Evolutionary conservation across 2,113 vertebrate genomes (phyloP), one percentile per base, ranked within the genome.

Genomic region (Sander lucioperca): DNA sequence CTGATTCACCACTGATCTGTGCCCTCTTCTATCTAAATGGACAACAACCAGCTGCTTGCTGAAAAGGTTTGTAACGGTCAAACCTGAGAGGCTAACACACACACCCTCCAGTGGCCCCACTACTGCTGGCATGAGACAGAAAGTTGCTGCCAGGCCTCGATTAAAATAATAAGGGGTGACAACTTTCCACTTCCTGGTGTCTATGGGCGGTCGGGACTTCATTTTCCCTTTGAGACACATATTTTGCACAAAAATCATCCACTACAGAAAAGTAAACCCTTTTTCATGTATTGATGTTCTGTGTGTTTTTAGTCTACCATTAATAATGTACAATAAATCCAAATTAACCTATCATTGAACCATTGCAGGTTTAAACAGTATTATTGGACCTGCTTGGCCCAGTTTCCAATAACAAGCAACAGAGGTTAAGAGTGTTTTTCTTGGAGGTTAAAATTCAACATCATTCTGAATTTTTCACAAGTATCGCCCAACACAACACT

Each of bases 121-220:
- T 15, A 13, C 56, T 39, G 30, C 25, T 25, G 63, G 30, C 6
- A 33, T 6, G 15, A 57, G 12, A 71, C 43, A 19, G 23, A 69
- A 45, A 80, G 39, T 39, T 62, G 54, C 78, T 23, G 0, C 71
- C 13, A 43, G 80, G 68, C 57, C 54, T 21, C n/a, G 5, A 4
- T 61, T 86, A 43, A 86, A 74, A 73, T 79, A 74, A 89, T 81
- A 43, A 13, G 30, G 14, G 39, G 56, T 48, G 74, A 80, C 65
- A 82, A 67, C 33, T 13, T 51, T 72, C 50, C 63, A 39, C 75
- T 65, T 80, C 23, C 33, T 58, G 54, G 43, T 57, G 74, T 81
- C 70, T 63, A 18, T 6, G 8, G 48, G 50, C 57, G 64, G 68
- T 4, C 36, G n/a, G 57, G 43, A 54, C n/a, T 51, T 53, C 9